Percentiles rank a stretch among this genome's conserved stretches.
These are phyloP conservation scores for Adelognathus sp. DNA, from an alignment of 2,888 invertebrate species.

Conservation along the genomic window DNA sequence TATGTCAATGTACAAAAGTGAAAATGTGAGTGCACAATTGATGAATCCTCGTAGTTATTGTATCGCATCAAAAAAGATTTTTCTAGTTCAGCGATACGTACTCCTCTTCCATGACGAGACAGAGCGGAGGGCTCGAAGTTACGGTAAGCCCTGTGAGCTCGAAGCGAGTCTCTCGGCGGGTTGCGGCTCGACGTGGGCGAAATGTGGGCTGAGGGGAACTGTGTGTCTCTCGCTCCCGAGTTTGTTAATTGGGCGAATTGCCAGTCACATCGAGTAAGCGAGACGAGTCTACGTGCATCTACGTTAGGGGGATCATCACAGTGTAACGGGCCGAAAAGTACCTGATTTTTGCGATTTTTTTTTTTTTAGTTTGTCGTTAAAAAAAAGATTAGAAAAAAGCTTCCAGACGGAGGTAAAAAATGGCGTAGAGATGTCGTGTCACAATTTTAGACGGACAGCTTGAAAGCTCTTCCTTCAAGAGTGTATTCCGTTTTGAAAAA, in stretches of 20 bases:
- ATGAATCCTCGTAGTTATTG: too few relatives aligned
- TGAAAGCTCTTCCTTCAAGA: too few relatives aligned
- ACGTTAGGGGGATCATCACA: too few relatives aligned
- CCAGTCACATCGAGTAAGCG: constrained; percentile 39
- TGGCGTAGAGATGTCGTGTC: too few relatives aligned
- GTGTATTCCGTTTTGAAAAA: too few relatives aligned
- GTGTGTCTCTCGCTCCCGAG: background rate
- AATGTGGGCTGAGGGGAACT: constrained; percentile 6
- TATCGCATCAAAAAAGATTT: too few relatives aligned
- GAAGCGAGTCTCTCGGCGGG: background rate
- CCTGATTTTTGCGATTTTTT: background rate
- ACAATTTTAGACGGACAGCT: too few relatives aligned
- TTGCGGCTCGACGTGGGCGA: constrained; percentile 12
- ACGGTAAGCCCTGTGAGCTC: background rate
- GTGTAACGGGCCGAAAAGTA: too few relatives aligned
- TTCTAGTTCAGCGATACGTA: background rate
- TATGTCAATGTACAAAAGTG: too few relatives aligned
- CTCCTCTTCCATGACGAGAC: background rate
- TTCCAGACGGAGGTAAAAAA: too few relatives aligned
- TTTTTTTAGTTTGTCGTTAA: background rate
- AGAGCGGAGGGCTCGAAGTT: background rate
- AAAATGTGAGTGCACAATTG: too few relatives aligned
- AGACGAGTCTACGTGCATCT: background rate
- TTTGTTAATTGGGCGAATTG: constrained; percentile 49
- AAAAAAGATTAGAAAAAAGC: too few relatives aligned